phyloP scores from a whole-genome alignment of 2,888 invertebrate genomes.

The Noctua pronuba region DNA sequence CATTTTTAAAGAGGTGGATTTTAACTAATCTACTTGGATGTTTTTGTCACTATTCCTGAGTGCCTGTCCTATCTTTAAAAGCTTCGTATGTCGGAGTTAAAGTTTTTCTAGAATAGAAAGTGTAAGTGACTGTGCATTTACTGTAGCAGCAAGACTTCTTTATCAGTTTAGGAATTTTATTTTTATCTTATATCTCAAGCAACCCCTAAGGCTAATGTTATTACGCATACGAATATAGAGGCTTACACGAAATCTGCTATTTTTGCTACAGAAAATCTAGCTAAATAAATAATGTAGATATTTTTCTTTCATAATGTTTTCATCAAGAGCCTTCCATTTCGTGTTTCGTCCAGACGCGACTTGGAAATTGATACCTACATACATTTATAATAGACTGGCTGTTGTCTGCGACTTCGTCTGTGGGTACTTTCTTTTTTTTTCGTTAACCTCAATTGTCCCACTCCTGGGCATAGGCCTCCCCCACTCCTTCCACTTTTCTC shows the following conservation, averaged over 20 bases:
- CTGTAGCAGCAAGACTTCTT: too few relatives aligned
- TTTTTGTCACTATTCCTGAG: background rate
- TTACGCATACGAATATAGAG: slow-evolving; percentile 3
- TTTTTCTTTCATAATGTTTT: slow-evolving; percentile 15
- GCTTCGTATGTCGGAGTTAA: too few relatives aligned
- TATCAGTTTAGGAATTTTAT: too few relatives aligned
- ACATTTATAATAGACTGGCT: background rate
- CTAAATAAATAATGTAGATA: slow-evolving; percentile 35
- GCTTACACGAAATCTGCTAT: slow-evolving; percentile 10
- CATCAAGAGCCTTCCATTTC: slow-evolving; percentile 7
- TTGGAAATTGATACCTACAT: background rate
- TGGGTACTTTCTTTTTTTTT: background rate
- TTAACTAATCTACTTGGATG: background rate
- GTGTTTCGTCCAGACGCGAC: slow-evolving; percentile 6
- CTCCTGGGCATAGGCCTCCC: background rate
- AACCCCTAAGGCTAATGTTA: slow-evolving; percentile 5
- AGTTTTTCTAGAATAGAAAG: too few relatives aligned
- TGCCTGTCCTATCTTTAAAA: too few relatives aligned
- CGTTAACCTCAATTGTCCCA: background rate
- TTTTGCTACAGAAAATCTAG: slow-evolving; percentile 9
- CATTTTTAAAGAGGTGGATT: background rate
- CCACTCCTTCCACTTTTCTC: background rate
- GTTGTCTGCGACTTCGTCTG: background rate
- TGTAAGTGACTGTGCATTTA: too few relatives aligned
- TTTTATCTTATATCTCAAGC: background rate